Base-by-base conservation (phyloP, 2,113 vertebrate genomes). In the Kryptolebias marmoratus region DNA sequence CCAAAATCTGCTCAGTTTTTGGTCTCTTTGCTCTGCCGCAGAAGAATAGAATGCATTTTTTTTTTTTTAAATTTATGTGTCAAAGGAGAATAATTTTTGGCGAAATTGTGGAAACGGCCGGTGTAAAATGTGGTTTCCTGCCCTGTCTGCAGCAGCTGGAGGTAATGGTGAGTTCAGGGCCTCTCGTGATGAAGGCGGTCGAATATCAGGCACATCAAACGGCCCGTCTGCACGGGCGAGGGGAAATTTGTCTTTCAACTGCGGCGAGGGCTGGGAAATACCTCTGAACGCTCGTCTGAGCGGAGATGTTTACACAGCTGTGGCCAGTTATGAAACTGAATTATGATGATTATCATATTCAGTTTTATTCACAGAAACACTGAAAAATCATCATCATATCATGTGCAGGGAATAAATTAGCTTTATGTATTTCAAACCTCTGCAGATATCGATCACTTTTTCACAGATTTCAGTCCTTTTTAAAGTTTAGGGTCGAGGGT, bases 281-380 rank as follows among this genome's bases (percentile, higher is more conserved):
- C 82, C 75, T 82, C 80, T 12, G 70, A 77, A 55, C 55, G 44
- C 71, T 60, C 4, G 70, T 74, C 75, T 75, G 69, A 67, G 73
- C 2, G 11, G 53, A 88, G 86, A 87, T 60, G 75, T 89, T 91
- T 87, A 75, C 73, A 87, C 89, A 92, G 90, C 88, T 90, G 90
- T 9, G n/a, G 64, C 70, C 73, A 22, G 48, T 86, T 82, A 79
- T 59, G 65, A 73, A 84, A 77, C 79, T 81, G 71, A 87, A 83
- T 79, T 71, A 85, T 67, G 71, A 80, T 73, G 64, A 80, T 73
- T 72, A 55, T 63, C 75, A 77, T 60, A 84, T 81, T 73, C 45
- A 39, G 44, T 69, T 79, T 74, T 45, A 36, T 73, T 64, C 61
- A 5, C 42, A 45, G 77, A 70, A 71, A 75, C 15, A 79, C 62